Percentiles rank a stretch among this genome's conserved stretches.
These are phyloP conservation scores for Dynastes maya DNA, from an alignment of 2,888 invertebrate genomes.

Conservation along the genomic window DNA sequence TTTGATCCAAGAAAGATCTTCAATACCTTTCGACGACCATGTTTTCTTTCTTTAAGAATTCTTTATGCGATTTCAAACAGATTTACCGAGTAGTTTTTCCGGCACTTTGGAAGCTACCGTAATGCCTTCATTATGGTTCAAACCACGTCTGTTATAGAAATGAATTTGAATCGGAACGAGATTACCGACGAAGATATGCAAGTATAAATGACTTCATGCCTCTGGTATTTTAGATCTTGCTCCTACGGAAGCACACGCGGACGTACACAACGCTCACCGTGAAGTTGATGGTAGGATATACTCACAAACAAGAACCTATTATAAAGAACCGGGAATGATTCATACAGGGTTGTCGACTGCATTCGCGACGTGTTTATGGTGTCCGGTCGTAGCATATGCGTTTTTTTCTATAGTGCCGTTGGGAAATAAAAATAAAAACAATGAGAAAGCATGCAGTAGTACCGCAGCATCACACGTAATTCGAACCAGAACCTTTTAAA, in stretches of 20 bases:
- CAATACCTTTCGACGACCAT: too few relatives aligned
- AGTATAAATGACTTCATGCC: constrained; percentile 52
- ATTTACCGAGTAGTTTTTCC: constrained; percentile 9
- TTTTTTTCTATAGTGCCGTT: constrained; percentile 5
- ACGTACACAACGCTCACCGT: neutral
- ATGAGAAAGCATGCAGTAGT: neutral
- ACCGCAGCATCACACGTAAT: neutral
- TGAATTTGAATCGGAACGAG: constrained; percentile 55
- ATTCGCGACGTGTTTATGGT: constrained; percentile 34
- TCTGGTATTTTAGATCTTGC: constrained; percentile 35
- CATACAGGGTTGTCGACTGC: constrained; percentile 30
- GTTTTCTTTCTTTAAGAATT: neutral
- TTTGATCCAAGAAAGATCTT: too few relatives aligned
- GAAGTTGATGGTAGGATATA: neutral
- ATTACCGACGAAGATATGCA: constrained; percentile 52
- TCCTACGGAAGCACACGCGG: constrained; percentile 17
- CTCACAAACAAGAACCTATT: constrained; percentile 2
- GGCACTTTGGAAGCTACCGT: constrained; percentile 29
- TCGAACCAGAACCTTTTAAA: neutral
- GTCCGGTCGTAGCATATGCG: constrained; percentile 15
- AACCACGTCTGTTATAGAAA: constrained; percentile 53
- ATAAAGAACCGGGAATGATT: constrained; percentile 7
- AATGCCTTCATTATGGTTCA: constrained; percentile 54
- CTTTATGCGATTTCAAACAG: neutral
- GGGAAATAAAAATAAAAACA: constrained; percentile 8